phyloP scores from a whole-genome alignment of 2,797 vertebrate genomes.

The Anas acuta region DNA sequence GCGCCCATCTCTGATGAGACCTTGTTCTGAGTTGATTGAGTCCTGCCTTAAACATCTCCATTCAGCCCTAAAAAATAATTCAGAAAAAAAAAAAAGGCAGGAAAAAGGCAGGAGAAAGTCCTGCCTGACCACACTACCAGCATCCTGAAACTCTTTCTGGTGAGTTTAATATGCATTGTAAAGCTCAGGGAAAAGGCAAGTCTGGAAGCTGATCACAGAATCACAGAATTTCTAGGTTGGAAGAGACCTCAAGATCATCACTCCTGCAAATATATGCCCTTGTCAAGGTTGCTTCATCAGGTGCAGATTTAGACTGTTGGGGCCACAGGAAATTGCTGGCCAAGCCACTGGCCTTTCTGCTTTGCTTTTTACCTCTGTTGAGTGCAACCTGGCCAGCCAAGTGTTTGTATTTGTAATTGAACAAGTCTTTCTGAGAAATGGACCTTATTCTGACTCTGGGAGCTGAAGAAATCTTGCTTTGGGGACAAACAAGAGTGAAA shows the following conservation, averaged over 20 bases:
- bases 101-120: neutral
- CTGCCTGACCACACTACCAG: neutral
- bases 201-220: neutral
- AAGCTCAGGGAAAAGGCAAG: neutral
- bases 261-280: neutral
- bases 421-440: neutral
- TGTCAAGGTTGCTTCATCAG: neutral
- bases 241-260: too few species aligned
- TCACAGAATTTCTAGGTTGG: too few species aligned
- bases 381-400: neutral
- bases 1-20: neutral
- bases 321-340: neutral
- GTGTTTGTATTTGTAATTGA: neutral
- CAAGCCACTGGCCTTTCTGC: neutral
- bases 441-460: neutral
- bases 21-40: neutral
- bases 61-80: neutral
- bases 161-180: neutral
- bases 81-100: neutral
- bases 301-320: neutral
- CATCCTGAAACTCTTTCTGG: neutral
- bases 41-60: neutral
- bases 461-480: neutral
- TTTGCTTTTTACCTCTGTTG: neutral
- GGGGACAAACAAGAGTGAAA: neutral